Evolutionary conservation across 2,888 invertebrate genomes (phyloP).

Genomic region (Acanthosoma haemorrhoidale): DNA sequence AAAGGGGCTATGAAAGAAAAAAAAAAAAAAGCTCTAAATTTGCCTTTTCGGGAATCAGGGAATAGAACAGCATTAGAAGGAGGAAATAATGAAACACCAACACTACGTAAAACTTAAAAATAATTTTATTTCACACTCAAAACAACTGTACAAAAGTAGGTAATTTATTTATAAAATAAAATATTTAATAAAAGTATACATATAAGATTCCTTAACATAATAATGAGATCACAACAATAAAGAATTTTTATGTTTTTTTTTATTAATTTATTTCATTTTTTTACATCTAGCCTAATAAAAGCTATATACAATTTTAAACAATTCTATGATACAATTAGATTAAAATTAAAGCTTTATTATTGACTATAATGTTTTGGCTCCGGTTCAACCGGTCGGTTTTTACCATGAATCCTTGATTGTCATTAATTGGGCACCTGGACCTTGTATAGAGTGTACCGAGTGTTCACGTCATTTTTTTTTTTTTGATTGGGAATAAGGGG

Average conservation of each 20-base stretch:
- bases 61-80: too few species aligned
- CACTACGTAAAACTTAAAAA: neutral
- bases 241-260: too few species aligned
- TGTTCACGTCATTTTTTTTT: too few species aligned
- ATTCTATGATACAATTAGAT: neutral
- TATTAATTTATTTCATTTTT: too few species aligned
- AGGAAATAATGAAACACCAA: neutral
- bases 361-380: neutral
- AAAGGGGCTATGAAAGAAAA: too few species aligned
- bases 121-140: conserved; percentile 15
- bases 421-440: too few species aligned
- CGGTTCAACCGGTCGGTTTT: neutral
- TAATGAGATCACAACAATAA: conserved; percentile 20
- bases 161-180: conserved; percentile 13
- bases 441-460: too few species aligned
- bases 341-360: conserved; percentile 17
- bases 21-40: too few species aligned
- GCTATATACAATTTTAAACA: conserved; percentile 18
- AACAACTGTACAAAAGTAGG: conserved; percentile 21
- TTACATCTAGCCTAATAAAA: conserved; percentile 10
- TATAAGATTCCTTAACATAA: neutral
- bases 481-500: too few species aligned
- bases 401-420: too few species aligned
- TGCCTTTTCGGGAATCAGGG: too few species aligned
- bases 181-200: neutral